These are phyloP conservation scores for Chromobotia macracanthus DNA, from an alignment of 2,797 vertebrate species.

Conservation along the genomic window DNA sequence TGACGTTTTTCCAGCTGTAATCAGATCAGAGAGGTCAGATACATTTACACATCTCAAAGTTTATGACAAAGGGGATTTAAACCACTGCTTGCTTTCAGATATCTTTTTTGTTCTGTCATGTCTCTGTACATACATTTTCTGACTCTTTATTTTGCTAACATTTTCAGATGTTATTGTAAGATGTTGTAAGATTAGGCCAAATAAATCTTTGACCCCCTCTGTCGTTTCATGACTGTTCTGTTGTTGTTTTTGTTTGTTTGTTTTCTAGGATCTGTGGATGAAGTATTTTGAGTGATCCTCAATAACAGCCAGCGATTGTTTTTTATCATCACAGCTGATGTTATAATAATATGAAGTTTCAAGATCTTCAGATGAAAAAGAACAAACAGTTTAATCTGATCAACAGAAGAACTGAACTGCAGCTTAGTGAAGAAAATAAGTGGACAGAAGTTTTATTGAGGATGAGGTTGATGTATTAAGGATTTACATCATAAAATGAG, in stretches of 20 bases:
- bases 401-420: too few species aligned
- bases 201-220: slow-evolving; percentile 81
- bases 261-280: not conserved
- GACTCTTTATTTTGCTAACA: slow-evolving; percentile 90
- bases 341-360: too few species aligned
- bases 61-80: slow-evolving; percentile 77
- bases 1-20: slow-evolving; percentile 64
- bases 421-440: too few species aligned
- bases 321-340: too few species aligned
- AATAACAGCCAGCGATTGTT: too few species aligned
- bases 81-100: slow-evolving; percentile 82
- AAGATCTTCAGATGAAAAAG: too few species aligned
- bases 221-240: slow-evolving; percentile 18
- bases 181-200: slow-evolving; percentile 85
- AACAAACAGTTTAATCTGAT: too few species aligned
- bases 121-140: slow-evolving; percentile 96
- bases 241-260: not conserved
- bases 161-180: slow-evolving; percentile 85
- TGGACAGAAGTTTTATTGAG: too few species aligned
- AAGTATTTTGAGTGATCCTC: not conserved
- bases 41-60: slow-evolving; percentile 81
- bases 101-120: slow-evolving; percentile 78
- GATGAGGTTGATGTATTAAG: too few species aligned
- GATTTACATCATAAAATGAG: too few species aligned
- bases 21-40: slow-evolving; percentile 78